Evolutionary conservation across 1,140 invertebrate genomes (phyloP).

Genomic region (Antheraea mylitta): DNA sequence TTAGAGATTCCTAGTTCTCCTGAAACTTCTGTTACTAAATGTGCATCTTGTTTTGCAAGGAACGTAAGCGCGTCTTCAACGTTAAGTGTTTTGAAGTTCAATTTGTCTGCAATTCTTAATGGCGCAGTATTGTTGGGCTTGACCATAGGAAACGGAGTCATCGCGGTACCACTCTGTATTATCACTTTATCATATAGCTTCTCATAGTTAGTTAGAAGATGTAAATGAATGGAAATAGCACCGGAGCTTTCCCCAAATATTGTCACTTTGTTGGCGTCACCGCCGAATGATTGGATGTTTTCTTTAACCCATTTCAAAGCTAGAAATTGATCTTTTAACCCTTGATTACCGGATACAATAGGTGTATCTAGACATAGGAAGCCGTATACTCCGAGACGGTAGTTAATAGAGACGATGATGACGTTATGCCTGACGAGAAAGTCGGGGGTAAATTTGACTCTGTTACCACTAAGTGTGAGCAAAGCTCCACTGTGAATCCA

Average conservation of each 20-base stretch:
- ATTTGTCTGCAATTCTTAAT: conserved; percentile 25
- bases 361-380: conserved; percentile 16
- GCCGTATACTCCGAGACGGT: conserved; percentile 18
- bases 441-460: neutral
- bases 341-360: conserved; percentile 16
- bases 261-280: conserved; percentile 13
- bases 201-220: conserved; percentile 15
- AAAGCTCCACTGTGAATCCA: conserved; percentile 13
- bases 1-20: neutral
- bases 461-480: conserved; percentile 4
- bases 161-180: conserved; percentile 11
- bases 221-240: conserved; percentile 16
- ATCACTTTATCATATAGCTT: conserved; percentile 18
- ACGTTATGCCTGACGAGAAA: conserved; percentile 14
- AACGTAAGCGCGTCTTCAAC: conserved; percentile 25
- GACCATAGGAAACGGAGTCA: conserved; percentile 7
- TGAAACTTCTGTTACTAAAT: conserved; percentile 13
- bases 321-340: conserved; percentile 19
- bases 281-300: conserved; percentile 19
- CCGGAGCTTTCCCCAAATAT: conserved; percentile 20
- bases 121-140: conserved; percentile 19
- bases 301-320: conserved; percentile 19
- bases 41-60: conserved; percentile 20
- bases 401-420: conserved; percentile 16
- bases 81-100: conserved; percentile 29